A percentile compares a stretch with the other conserved stretches of the same genome.
These are phyloP conservation scores for Frankliniella intonsa DNA, from an alignment of 2,888 invertebrate species.

Conservation along the genomic window DNA sequence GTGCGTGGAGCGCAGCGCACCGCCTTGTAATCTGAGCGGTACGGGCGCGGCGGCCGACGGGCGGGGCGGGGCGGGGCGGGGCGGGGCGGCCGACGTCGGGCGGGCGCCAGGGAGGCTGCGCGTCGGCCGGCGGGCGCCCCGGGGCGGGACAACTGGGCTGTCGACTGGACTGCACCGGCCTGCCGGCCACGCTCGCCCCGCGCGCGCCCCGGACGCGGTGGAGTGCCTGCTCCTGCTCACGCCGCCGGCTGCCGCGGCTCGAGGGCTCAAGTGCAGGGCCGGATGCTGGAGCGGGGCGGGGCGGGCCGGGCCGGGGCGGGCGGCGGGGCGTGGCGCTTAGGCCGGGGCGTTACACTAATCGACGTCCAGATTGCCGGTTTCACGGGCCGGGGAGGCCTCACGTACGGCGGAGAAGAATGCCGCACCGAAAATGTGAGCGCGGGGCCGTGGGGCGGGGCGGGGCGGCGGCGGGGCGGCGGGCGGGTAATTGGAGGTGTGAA, in stretches of 20 bases:
- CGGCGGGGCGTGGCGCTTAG: background rate
- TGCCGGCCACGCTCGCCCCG: background rate
- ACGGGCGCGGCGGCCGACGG: background rate
- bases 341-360: background rate
- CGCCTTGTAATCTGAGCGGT: conserved; percentile 7
- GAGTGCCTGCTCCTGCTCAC: too few species aligned
- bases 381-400: background rate
- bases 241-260: background rate
- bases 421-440: background rate
- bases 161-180: background rate
- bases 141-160: too few species aligned
- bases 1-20: background rate
- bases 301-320: background rate
- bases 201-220: background rate
- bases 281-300: background rate
- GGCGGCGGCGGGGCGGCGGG: background rate
- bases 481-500: conserved; percentile 19
- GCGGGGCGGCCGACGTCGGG: background rate
- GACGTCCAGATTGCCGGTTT: conserved; percentile 14
- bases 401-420: background rate
- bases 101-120: background rate
- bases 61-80: background rate
- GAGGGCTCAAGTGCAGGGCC: background rate
- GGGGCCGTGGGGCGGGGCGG: too few species aligned
- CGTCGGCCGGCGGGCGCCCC: too few species aligned